These are phyloP conservation scores for Conger conger DNA, from an alignment of 2,113 vertebrate genomes.

Conservation along the genomic window DNA sequence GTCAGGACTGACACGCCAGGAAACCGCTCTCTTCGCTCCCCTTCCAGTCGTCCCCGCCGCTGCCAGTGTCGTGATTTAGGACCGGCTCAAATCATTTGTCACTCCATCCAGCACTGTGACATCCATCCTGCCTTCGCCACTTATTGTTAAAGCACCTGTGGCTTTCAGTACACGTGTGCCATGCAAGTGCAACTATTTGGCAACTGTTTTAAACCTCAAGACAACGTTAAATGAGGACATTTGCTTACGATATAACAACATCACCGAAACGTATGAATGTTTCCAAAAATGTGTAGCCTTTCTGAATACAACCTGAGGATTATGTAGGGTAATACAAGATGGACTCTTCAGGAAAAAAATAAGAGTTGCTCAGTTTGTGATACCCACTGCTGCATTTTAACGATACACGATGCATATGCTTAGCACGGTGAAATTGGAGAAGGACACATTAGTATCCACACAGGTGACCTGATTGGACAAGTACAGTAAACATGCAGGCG, in stretches of 20 bases:
- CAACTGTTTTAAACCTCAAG: background rate
- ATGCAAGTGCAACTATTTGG: background rate
- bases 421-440: background rate
- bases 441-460: background rate
- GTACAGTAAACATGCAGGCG: conserved; percentile 46
- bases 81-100: background rate
- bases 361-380: background rate
- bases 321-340: background rate
- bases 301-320: background rate
- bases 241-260: background rate
- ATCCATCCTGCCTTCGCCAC: background rate
- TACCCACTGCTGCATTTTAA: background rate
- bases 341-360: background rate
- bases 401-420: background rate
- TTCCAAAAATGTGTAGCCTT: background rate
- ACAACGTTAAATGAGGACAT: background rate
- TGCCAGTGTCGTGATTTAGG: background rate
- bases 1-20: conserved; percentile 28
- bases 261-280: background rate
- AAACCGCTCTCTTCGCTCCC: conserved; percentile 4
- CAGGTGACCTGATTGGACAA: conserved; percentile 12
- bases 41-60: background rate
- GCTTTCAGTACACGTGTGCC: background rate
- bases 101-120: background rate
- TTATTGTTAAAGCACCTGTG: background rate